Evolutionary conservation across 2,888 invertebrate genomes (phyloP), one percentile per base, ranked within the genome.

Genomic region (Augochlorella aurata): DNA sequence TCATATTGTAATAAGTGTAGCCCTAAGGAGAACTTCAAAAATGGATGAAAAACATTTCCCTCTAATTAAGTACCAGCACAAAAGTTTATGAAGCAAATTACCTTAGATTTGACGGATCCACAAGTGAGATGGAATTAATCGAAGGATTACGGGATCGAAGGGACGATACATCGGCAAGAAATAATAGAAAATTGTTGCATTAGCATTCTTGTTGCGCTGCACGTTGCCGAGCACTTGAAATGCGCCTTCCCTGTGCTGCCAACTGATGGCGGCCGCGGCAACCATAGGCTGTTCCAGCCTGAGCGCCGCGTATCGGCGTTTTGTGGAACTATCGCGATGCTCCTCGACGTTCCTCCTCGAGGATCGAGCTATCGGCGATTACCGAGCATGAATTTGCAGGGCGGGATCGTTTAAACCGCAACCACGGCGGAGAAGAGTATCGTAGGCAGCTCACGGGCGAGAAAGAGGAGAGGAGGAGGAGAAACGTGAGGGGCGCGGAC

Each of bases 191-290:
- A 73, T 69, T 63, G 52, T 61, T 72, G 38, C 10, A 2, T 63
- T 50, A n/a, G 16, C 14, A 29, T 50, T 14, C 58, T 24, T 24
- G 58, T n/a, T 18, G 74, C 63, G 9, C 29, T 18, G 63, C 38
- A 45, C 44, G 18, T 63, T 38, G 63, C 24, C 29, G n/a, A 44
- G 16, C 24, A 21, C 47, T 16, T 45, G 4, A 38, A 77, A 65
- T 50, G 70, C 74, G 90, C 92, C 93, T 90, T 93, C 90, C 91
- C 87, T 86, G 92, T 93, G 93, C 93, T 93, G 93, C 93, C 91
- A 92, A 88, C 93, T 93, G 82, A 82, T 88, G 93, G 89, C 72
- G 65, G 61, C 54, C 63, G 75, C 70, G 69, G 65, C 69, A 74
- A 77, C 68, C 45, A 10, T 5, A 66, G 50, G 12, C 63, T 54